Percentiles rank a stretch among this genome's conserved stretches.
These are phyloP conservation scores for Tenthredo scrophulariae DNA, from an alignment of 2,888 invertebrate species.

Conservation along the genomic window DNA sequence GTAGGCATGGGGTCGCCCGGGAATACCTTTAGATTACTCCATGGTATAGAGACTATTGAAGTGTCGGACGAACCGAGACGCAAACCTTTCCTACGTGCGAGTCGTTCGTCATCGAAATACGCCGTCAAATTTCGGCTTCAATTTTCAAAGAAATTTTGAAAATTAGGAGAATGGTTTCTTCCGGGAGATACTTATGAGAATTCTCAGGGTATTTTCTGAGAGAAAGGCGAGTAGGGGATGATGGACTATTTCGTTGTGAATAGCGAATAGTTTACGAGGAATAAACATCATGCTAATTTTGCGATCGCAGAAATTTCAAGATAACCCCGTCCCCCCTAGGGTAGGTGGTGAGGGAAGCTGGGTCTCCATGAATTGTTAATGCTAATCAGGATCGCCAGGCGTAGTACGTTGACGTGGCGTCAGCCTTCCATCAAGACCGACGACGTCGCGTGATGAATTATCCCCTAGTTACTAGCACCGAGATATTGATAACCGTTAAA, in stretches of 20 bases:
- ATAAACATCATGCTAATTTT: conserved; percentile 69
- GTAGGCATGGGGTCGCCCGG: conserved; percentile 47
- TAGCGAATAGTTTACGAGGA: conserved; percentile 56
- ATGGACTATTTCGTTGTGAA: neutral
- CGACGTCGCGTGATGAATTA: conserved; percentile 69
- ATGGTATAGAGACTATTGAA: conserved; percentile 15
- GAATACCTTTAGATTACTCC: conserved; percentile 53
- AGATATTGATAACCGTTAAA: conserved; percentile 49
- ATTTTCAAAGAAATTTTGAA: neutral
- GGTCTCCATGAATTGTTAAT: conserved; percentile 71
- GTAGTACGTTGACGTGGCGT: conserved; percentile 67
- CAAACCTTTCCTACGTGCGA: conserved; percentile 53
- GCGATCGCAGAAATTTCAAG: conserved; percentile 68
- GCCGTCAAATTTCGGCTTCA: neutral
- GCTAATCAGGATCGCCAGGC: conserved; percentile 72
- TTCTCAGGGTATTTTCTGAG: neutral
- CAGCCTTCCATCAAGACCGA: conserved; percentile 69
- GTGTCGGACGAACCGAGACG: conserved; percentile 9
- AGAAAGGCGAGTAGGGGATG: neutral
- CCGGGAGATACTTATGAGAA: neutral
- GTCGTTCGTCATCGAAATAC: conserved; percentile 8
- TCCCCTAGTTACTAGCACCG: conserved; percentile 48
- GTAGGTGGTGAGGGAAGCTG: neutral
- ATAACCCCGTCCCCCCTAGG: conserved; percentile 60
- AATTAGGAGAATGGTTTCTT: neutral